phyloP scores from a whole-genome alignment of 2,888 invertebrate species.

The Chrysopilus asiliformis region DNA sequence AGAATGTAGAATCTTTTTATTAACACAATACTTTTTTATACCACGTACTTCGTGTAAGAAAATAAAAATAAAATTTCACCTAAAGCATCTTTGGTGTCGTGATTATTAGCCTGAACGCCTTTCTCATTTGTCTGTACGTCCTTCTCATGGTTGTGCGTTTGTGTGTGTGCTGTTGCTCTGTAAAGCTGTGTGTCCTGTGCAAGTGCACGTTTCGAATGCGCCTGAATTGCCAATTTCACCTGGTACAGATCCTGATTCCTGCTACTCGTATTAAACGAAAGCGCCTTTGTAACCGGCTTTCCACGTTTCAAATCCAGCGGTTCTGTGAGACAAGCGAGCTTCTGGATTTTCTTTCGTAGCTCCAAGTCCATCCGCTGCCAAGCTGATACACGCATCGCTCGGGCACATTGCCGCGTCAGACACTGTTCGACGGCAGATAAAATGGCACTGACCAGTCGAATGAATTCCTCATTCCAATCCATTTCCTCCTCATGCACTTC shows the following conservation, averaged over 20 bases:
- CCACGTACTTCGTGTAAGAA: no score
- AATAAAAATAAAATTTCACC: no score
- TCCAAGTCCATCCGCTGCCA: constrained; percentile 52
- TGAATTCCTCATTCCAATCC: constrained; percentile 42
- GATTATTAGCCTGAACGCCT: constrained; percentile 28
- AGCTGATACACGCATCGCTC: constrained; percentile 47
- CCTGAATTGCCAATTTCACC: constrained; percentile 35
- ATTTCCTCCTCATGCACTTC: constrained; percentile 29
- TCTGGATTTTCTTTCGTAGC: constrained; percentile 48
- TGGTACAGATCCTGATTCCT: constrained; percentile 36
- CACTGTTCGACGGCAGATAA: constrained; percentile 55
- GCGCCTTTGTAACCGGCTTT: constrained; percentile 9
- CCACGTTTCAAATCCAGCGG: constrained; percentile 28
- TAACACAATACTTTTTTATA: no score
- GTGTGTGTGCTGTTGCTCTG: constrained; percentile 26
- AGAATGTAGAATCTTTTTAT: no score
- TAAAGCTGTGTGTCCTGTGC: constrained; percentile 31
- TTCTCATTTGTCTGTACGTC: constrained; percentile 27
- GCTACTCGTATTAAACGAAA: constrained; percentile 27
- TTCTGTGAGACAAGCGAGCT: constrained; percentile 42
- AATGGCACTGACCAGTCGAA: constrained; percentile 47
- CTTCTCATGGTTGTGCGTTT: constrained; percentile 22
- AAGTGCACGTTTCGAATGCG: constrained; percentile 32
- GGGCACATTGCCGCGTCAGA: constrained; percentile 53
- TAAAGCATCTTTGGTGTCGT: constrained; percentile 23